Conservation (phyloP, 1,140 invertebrate species). For the Hylaeus volcanicus region DNA sequence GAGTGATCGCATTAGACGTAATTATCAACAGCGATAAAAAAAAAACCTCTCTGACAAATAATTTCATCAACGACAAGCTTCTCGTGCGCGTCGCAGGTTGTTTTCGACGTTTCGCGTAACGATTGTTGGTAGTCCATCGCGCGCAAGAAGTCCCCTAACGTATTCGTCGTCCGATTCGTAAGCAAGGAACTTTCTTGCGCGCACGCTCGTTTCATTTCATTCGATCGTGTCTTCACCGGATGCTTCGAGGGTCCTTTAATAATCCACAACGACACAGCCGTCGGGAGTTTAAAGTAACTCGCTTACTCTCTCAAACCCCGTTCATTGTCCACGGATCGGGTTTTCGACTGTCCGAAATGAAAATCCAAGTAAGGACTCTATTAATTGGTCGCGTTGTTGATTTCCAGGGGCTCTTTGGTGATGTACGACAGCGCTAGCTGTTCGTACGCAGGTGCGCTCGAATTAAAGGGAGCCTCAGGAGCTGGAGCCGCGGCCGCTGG, state of each 20-base stretch:
- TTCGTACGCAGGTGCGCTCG: conserved; percentile 92
- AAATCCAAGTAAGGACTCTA: no score
- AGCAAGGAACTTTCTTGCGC: conserved; percentile 18
- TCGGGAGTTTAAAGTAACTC: conserved; percentile 28
- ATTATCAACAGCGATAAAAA: no score
- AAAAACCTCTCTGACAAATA: no score
- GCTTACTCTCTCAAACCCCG: conserved; percentile 19
- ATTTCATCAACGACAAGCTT: no score
- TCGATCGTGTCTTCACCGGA: conserved; percentile 59
- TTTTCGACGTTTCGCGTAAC: background rate
- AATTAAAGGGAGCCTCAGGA: conserved; percentile 86
- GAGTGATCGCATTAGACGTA: no score
- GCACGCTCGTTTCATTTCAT: conserved; percentile 44
- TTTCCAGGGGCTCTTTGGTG: conserved; percentile 78
- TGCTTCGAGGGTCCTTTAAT: conserved; percentile 60
- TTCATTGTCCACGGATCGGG: background rate
- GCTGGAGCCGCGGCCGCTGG: conserved; percentile 69
- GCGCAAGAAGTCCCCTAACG: background rate
- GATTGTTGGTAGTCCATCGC: background rate
- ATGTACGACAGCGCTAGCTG: conserved; percentile 94
- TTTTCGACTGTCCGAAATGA: background rate
- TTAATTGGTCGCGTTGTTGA: no score
- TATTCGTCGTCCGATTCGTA: background rate
- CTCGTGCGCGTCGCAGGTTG: no score
- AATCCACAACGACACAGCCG: conserved; percentile 39